Conservation (phyloP, 2,797 vertebrate species). For the Pogonophryne albipinna region DNA sequence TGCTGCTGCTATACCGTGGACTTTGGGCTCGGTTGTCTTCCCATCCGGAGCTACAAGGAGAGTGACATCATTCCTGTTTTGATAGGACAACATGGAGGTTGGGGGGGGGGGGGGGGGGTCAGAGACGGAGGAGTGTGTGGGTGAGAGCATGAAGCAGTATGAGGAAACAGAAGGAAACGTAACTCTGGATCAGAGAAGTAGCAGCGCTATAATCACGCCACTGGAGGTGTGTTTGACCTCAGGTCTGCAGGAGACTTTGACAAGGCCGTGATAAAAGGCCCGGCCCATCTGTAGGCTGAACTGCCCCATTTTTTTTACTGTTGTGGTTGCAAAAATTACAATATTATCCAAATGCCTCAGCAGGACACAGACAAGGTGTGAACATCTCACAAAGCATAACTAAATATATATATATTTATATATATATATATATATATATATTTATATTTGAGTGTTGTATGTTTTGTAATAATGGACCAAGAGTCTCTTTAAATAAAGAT, state of each 20-base stretch:
- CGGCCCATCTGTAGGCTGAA: too few species aligned
- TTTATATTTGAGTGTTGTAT: too few species aligned
- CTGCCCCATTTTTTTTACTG: too few species aligned
- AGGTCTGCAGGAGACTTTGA: conserved; percentile 41
- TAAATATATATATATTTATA: too few species aligned
- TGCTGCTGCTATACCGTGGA: conserved; percentile 48
- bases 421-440: too few species aligned
- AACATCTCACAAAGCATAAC: too few species aligned
- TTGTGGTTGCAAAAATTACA: too few species aligned
- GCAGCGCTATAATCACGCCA: neutral
- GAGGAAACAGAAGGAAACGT: conserved; percentile 34
- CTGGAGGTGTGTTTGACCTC: conserved; percentile 20
- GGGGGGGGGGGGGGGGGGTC: conserved; percentile 42
- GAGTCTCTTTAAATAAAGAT: too few species aligned
- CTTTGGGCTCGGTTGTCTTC: conserved; percentile 54
- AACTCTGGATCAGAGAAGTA: conserved; percentile 42
- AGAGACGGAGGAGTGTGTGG: conserved; percentile 24
- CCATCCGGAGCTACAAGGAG: conserved; percentile 62
- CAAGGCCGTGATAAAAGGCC: too few species aligned
- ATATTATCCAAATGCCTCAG: too few species aligned
- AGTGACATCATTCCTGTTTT: conserved; percentile 78
- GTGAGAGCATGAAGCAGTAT: conserved; percentile 33
- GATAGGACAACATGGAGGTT: conserved; percentile 69
- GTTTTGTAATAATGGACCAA: too few species aligned
- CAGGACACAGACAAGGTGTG: too few species aligned